Percentiles rank a stretch among this genome's conserved stretches.
These are phyloP conservation scores for Colostygia pectinataria DNA, from an alignment of 2,888 invertebrate species.

Conservation along the genomic window DNA sequence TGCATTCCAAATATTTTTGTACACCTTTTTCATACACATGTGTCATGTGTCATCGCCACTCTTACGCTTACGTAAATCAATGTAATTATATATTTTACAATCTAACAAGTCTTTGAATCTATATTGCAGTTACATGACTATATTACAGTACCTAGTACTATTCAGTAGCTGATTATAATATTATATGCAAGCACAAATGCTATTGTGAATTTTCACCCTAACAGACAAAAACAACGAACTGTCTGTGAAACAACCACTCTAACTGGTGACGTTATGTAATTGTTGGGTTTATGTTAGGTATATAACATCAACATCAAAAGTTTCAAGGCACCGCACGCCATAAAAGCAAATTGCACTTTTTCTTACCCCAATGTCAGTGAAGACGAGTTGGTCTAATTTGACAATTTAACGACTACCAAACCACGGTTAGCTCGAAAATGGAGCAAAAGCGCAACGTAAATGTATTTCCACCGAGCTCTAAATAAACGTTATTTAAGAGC, in stretches of 20 bases:
- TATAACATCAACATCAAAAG: constrained; percentile 58
- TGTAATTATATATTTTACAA: too few relatives aligned
- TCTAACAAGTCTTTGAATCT: too few relatives aligned
- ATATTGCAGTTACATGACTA: too few relatives aligned
- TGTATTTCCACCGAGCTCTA: constrained; percentile 42
- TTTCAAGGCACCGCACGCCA: constrained; percentile 65
- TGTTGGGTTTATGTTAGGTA: too few relatives aligned
- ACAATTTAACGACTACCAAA: constrained; percentile 62
- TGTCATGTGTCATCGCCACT: too few relatives aligned
- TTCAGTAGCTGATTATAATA: too few relatives aligned
- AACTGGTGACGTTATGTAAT: constrained; percentile 12
- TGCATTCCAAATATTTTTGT: too few relatives aligned
- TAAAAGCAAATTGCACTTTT: constrained; percentile 62
- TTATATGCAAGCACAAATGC: too few relatives aligned
- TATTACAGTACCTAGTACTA: too few relatives aligned
- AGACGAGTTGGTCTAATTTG: constrained; percentile 65
- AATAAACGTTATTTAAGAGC: constrained; percentile 42
- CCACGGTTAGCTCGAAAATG: constrained; percentile 49
- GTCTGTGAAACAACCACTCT: constrained; percentile 14
- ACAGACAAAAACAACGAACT: constrained; percentile 6
- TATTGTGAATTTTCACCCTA: too few relatives aligned
- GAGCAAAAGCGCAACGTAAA: constrained; percentile 41
- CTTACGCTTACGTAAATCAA: too few relatives aligned
- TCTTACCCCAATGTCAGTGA: constrained; percentile 58
- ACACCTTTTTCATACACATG: too few relatives aligned